phyloP scores from a whole-genome alignment of 2,797 vertebrate genomes.

The Acipenser oxyrinchus region DNA sequence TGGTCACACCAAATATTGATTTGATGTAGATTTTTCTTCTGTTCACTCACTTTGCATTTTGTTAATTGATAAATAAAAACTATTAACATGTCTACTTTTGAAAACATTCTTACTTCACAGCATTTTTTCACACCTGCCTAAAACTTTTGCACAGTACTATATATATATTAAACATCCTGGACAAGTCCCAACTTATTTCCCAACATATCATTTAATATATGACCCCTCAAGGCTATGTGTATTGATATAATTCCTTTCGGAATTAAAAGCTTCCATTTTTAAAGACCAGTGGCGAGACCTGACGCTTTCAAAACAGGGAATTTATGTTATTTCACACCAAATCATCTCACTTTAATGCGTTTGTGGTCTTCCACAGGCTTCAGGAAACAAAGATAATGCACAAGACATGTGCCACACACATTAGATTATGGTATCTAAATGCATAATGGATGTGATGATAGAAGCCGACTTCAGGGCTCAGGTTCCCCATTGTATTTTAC shows the following conservation, averaged over 20 bases:
- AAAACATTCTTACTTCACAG: no score
- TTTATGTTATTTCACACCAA: slow-evolving; percentile 38
- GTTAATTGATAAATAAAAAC: no score
- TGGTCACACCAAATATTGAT: no score
- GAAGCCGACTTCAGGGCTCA: slow-evolving; percentile 27
- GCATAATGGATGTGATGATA: slow-evolving; percentile 16
- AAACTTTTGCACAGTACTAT: no score
- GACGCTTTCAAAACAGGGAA: slow-evolving; percentile 23
- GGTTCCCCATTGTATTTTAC: slow-evolving; percentile 20
- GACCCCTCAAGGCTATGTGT: slow-evolving; percentile 14
- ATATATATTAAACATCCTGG: no score
- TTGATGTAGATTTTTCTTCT: no score
- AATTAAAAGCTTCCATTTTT: slow-evolving; percentile 31
- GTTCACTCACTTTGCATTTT: no score
- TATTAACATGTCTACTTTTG: no score
- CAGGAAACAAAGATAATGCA: slow-evolving; percentile 27
- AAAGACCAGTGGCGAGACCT: slow-evolving; percentile 20
- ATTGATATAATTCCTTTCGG: slow-evolving; percentile 28
- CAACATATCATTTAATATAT: slow-evolving; percentile 17
- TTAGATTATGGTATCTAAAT: slow-evolving; percentile 11
- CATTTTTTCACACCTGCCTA: no score
- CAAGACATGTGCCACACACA: slow-evolving; percentile 10
- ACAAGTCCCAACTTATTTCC: neutral
- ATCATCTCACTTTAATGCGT: slow-evolving; percentile 55
- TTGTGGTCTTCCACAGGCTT: slow-evolving; percentile 46